These are phyloP conservation scores for Syngnathus floridae DNA, from an alignment of 2,113 vertebrate genomes.

Conservation along the genomic window DNA sequence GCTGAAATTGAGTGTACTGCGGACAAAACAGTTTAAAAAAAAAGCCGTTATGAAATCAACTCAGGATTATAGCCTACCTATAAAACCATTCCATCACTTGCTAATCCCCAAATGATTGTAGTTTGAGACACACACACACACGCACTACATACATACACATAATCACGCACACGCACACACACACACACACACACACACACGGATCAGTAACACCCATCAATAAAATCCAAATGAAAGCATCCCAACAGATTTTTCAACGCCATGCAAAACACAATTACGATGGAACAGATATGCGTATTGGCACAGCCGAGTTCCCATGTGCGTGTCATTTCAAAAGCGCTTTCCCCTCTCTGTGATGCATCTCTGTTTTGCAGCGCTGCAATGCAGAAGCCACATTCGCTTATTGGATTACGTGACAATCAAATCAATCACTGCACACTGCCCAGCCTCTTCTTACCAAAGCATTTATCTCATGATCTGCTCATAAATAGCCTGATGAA, in stretches of 20 bases:
- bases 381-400: constrained; percentile 30
- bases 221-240: constrained; percentile 33
- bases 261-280: constrained; percentile 19
- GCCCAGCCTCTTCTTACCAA: constrained; percentile 50
- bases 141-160: background rate
- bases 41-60: constrained; percentile 53
- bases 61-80: constrained; percentile 48
- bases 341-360: constrained; percentile 21
- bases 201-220: constrained; percentile 46
- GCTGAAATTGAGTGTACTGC: constrained; percentile 33
- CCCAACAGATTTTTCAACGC: constrained; percentile 25
- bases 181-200: background rate
- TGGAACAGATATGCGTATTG: constrained; percentile 1
- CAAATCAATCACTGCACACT: constrained; percentile 51
- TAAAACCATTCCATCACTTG: constrained; percentile 47
- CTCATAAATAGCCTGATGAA: constrained; percentile 58
- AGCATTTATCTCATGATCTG: constrained; percentile 59
- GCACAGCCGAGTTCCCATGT: constrained; percentile 15
- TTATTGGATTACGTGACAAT: constrained; percentile 55
- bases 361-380: constrained; percentile 34
- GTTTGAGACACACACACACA: constrained; percentile 21
- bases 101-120: constrained; percentile 57
- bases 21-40: constrained; percentile 18
- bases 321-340: constrained; percentile 14
- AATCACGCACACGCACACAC: background rate